Conservation (phyloP, 2,888 invertebrate genomes). For the Noctua comes region DNA sequence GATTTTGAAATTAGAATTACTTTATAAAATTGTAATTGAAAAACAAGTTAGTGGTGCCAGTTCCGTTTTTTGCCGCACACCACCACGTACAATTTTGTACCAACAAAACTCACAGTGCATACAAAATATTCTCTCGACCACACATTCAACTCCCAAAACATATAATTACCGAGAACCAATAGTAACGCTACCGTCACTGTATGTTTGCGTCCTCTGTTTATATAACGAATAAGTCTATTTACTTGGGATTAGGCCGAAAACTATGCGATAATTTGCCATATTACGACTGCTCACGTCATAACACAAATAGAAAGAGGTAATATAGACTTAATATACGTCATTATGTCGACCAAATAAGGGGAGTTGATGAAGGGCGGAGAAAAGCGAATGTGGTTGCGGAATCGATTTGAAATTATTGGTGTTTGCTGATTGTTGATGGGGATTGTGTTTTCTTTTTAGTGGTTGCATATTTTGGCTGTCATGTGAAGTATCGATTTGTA, state of each 20-base stretch:
- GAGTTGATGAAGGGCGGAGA: conserved; percentile 21
- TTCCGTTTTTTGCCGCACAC: not conserved
- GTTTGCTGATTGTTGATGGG: not conserved
- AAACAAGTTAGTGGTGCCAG: not conserved
- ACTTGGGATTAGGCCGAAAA: conserved; percentile 69
- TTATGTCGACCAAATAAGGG: conserved; percentile 34
- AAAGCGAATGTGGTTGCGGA: not conserved
- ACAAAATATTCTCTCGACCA: not conserved
- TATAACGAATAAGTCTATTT: conserved; percentile 68
- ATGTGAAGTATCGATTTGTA: not conserved
- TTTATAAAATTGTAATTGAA: not conserved
- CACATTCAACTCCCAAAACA: not conserved
- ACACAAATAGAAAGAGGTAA: conserved; percentile 43
- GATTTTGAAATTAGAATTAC: no score
- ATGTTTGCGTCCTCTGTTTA: conserved; percentile 62
- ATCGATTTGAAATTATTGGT: conserved; percentile 16
- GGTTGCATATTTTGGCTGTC: not conserved
- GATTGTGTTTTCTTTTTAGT: conserved; percentile 1
- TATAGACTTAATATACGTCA: conserved; percentile 54
- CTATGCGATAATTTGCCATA: conserved; percentile 71
- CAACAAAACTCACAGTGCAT: not conserved
- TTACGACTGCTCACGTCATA: conserved; percentile 67
- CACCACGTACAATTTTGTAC: not conserved
- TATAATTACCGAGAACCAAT: conserved; percentile 27
- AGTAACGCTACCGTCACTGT: conserved; percentile 34